Evolutionary conservation across 2,797 vertebrate species (phyloP).

Genomic region (Rhynchotus rufescens): DNA sequence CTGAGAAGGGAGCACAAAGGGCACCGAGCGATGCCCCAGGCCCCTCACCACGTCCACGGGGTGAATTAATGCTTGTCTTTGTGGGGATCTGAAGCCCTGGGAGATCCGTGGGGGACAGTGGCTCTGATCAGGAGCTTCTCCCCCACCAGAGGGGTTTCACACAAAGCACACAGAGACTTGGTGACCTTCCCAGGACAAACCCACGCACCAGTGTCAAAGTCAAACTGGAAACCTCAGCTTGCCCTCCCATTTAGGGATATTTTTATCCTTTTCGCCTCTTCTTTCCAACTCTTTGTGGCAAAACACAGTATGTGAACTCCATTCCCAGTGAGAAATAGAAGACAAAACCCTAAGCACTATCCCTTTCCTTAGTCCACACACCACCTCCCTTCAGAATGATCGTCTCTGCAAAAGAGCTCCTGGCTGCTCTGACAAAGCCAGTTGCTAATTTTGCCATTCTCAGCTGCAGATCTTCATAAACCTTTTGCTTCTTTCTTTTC

Average conservation of each 20-base stretch:
- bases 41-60: accelerated
- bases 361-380: background rate
- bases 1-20: accelerated
- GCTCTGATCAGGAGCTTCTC: background rate
- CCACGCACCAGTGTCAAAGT: background rate
- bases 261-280: background rate
- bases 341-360: background rate
- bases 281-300: background rate
- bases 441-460: background rate
- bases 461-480: background rate
- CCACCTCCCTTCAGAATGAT: background rate
- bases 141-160: background rate
- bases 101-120: accelerated
- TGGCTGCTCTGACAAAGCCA: background rate
- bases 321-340: background rate
- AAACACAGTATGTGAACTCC: background rate
- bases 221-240: background rate
- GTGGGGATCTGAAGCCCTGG: background rate
- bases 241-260: accelerated
- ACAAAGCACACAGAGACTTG: background rate
- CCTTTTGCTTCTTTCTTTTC: background rate
- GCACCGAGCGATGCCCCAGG: background rate
- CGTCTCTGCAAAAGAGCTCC: background rate
- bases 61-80: background rate
- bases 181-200: background rate